Base-by-base conservation (phyloP, 2,113 vertebrate genomes). In the Limanda limanda region DNA sequence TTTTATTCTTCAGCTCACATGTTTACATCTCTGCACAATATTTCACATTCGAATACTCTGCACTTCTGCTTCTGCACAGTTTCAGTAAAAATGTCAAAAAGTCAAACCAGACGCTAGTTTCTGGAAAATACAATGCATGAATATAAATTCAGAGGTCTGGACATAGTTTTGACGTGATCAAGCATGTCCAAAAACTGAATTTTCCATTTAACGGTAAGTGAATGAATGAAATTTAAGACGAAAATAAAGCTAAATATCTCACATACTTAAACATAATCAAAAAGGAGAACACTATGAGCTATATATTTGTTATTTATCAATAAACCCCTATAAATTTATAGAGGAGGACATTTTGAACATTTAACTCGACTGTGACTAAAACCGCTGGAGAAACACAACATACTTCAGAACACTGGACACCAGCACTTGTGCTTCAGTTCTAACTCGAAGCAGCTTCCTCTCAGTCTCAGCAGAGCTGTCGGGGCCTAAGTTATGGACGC, bases 401-500 rank as follows among this genome's bases (percentile, higher is more conserved):
- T 42, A 40, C 37, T 17, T 15, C 5, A 35, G 15, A 45, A 45
- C 31, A 60, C 11, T 31, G 13, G 25, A 74, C n/a, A 64, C 24
- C 40, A 23, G 58, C 24, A 57, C 31, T 37, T 11, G 5, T 59
- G 40, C 66, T 23, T 40, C 23, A 61, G 59, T 72, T 82, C 76
- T 68, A 62, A 60, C 62, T 27, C 37, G 12, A 25, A 81, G 72
- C 77, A 86, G 85, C 68, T 68, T 81, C 71, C 66, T 54, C 79
- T 88, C 74, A 72, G 60, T 63, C 61, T 76, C 57, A 83, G 67
- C 83, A 71, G 76, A 56, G 37, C 78, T 82, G 57, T 72, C 81
- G 59, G 15, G 15, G 66, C 31, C 54, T 87, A 76, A 87, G 20
- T 88, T 89, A 90, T 51, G 82, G 71, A 58, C 65, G 17, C 1